phyloP scores from a whole-genome alignment of 2,113 vertebrate genomes.

The Haplochromis burtoni region DNA sequence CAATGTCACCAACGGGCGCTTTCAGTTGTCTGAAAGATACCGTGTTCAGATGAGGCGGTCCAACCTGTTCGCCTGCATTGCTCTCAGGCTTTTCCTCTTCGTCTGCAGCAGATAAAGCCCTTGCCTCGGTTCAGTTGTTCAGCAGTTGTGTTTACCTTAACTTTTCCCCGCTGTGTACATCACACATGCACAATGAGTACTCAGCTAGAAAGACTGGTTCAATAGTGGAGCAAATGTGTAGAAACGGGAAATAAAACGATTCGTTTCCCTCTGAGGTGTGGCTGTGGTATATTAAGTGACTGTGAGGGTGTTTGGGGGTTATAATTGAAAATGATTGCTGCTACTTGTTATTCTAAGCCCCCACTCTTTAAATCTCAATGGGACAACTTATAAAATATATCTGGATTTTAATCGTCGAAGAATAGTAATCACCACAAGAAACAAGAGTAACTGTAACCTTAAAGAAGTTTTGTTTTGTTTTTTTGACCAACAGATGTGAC shows the following conservation, averaged over 20 bases:
- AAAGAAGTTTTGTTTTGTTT: neutral
- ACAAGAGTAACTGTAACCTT: neutral
- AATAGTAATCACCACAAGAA: neutral
- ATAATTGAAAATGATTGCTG: neutral
- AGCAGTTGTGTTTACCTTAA: neutral
- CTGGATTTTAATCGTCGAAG: neutral
- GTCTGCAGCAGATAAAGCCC: neutral
- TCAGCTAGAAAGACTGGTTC: neutral
- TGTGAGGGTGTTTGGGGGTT: neutral
- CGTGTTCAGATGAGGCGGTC: neutral
- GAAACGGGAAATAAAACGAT: neutral
- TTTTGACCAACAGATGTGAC: neutral
- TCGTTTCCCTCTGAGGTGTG: neutral
- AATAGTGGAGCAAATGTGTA: fast-evolving
- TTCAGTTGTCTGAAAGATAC: neutral
- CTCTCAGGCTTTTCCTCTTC: neutral
- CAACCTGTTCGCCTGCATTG: constrained; percentile 51
- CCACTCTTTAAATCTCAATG: neutral
- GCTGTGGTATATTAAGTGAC: neutral
- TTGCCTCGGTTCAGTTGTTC: neutral
- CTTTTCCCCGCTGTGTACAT: neutral
- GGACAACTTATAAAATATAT: neutral
- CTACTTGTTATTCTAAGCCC: neutral
- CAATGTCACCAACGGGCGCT: neutral
- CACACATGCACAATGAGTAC: neutral